Evolutionary conservation across 2,797 vertebrate species (phyloP), one percentile per base, ranked within the genome.

Genomic region (Botia kubotai): DNA sequence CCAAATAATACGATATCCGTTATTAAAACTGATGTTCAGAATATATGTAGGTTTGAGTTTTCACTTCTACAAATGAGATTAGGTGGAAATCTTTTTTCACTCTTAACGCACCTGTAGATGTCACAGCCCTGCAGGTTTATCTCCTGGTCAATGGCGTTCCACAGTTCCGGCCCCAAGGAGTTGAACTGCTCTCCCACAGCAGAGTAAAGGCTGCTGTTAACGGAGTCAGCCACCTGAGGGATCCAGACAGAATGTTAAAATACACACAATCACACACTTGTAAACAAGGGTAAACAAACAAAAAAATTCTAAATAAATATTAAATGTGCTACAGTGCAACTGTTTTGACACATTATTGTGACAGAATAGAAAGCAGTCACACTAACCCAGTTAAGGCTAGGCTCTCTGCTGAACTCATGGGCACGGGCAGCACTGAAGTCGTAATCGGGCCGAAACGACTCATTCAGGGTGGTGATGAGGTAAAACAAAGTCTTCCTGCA

Each of bases 351-450:
- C 21, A 11, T 13, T 43, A 46, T 50, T 11, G 14, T 3, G 26
- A 57, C 2, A 43, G 23, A 69, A 33, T 1, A 11, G 19, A 12
- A 72, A 19, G 0, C 2, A 21, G 48, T 58, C 10, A 26, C 48
- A 86, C 94, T 86, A 69, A 98, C 97, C 97, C 97, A 99, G 93
- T 97, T 97, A 83, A 96, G 92, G 83, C 97, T 98, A 0, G 97
- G 97, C 85, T 99, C 97, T 10, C 96, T 88, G 94, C 97, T 99
- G 94, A 99, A 99, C 91, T 98, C 97, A 1, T 98, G 96, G 72
- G 96, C 96, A 11, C 95, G 92, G 0, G 97, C 97, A 0, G 95
- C 92, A 5, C 94, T 98, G 94, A 99, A 99, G 92, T 99, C 97
- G 0, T 99, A 99, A 93, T 99, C 97, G 0, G 97, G 97, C 21